Conservation (phyloP, 2,113 vertebrate genomes). For the Semicossyphus pulcher region DNA sequence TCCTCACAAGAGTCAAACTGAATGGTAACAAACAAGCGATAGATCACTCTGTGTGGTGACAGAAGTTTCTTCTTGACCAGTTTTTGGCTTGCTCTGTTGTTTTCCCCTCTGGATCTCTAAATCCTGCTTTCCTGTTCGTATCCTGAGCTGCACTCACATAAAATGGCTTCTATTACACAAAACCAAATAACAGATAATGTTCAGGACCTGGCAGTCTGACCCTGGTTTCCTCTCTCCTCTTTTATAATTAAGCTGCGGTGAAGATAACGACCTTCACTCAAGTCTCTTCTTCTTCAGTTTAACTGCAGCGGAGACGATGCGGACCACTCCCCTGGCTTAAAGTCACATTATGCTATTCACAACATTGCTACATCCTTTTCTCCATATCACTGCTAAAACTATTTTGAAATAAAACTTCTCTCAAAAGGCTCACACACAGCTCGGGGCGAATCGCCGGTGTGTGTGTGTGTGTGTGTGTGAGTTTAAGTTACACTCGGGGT, state of each 20-base stretch:
- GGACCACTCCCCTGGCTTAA: not conserved
- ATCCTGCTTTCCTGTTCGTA: not conserved
- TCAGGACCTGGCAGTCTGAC: slow-evolving; percentile 11
- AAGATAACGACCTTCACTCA: slow-evolving; percentile 5
- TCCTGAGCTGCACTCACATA: slow-evolving; percentile 13
- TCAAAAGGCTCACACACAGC: slow-evolving; percentile 38
- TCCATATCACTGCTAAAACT: slow-evolving; percentile 34
- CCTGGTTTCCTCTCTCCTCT: slow-evolving; percentile 10
- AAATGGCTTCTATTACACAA: slow-evolving; percentile 22
- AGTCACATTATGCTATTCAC: slow-evolving; percentile 16
- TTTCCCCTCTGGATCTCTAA: no score
- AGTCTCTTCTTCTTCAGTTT: slow-evolving; percentile 20
- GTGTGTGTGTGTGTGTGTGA: slow-evolving; percentile 49
- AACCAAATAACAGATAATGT: slow-evolving; percentile 17
- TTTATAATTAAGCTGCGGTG: not conserved
- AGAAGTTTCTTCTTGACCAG: not conserved
- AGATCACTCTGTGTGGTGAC: not conserved
- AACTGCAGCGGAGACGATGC: slow-evolving; percentile 15
- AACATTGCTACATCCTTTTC: slow-evolving; percentile 18
- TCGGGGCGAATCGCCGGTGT: slow-evolving; percentile 30
- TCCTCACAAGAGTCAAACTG: slow-evolving; percentile 14
- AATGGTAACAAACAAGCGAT: slow-evolving; percentile 9
- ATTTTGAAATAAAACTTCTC: slow-evolving; percentile 43
- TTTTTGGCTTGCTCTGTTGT: not conserved
- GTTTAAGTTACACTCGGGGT: slow-evolving; percentile 52